A percentile compares a stretch with the other conserved stretches of the same genome.
These are phyloP conservation scores for Tribolium freemani DNA, from an alignment of 2,888 invertebrate species.

Conservation along the genomic window DNA sequence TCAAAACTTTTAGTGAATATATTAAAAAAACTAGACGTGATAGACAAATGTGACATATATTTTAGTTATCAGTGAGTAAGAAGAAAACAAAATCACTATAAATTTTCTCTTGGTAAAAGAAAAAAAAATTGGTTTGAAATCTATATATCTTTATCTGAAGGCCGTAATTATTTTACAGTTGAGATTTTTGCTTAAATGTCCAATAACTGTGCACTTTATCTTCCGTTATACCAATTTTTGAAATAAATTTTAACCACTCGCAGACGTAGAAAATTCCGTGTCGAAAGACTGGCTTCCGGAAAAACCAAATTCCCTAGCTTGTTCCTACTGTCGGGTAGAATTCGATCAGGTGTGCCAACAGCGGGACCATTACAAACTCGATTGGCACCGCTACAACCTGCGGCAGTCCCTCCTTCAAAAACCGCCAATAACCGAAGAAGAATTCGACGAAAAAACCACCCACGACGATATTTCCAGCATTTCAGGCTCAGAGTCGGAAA, in stretches of 20 bases:
- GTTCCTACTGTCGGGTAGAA: constrained; percentile 70
- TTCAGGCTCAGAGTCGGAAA: constrained; percentile 75
- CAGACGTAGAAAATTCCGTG: neutral
- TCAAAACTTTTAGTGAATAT: too few relatives aligned
- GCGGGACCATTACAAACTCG: constrained; percentile 83
- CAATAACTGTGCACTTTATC: too few relatives aligned
- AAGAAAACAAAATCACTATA: too few relatives aligned
- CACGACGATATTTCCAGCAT: constrained; percentile 75
- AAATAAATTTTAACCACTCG: neutral
- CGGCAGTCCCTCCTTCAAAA: constrained; percentile 78
- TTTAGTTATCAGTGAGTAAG: too few relatives aligned
- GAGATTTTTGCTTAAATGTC: too few relatives aligned
- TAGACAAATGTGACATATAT: too few relatives aligned
- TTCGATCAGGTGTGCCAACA: constrained; percentile 76
- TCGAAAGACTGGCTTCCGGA: neutral
- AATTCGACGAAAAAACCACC: constrained; percentile 71
- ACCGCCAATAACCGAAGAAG: constrained; percentile 71
- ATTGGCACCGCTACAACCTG: constrained; percentile 89
- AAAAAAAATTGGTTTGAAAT: too few relatives aligned
- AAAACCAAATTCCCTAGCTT: constrained; percentile 61
- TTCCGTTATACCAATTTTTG: too few relatives aligned
- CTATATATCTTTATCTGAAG: too few relatives aligned
- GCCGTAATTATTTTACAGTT: too few relatives aligned
- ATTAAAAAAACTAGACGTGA: too few relatives aligned
- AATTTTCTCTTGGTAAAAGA: too few relatives aligned